These are phyloP conservation scores for Engraulis encrasicolus DNA, from an alignment of 2,113 vertebrate genomes.

Conservation along the genomic window DNA sequence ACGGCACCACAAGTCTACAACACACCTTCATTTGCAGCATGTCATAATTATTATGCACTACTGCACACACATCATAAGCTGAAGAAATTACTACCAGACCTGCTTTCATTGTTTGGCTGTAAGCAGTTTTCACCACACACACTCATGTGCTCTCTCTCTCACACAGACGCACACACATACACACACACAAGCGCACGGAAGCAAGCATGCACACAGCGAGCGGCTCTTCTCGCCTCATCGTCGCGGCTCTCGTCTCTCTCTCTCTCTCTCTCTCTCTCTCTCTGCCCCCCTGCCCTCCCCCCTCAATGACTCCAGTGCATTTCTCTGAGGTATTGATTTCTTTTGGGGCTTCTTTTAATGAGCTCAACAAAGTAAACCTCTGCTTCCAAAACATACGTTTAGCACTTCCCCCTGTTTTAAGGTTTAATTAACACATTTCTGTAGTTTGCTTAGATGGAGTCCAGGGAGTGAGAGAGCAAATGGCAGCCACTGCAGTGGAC, in stretches of 20 bases:
- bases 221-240: no score
- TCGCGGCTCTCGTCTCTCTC: no score
- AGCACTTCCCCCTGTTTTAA: background rate
- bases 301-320: background rate
- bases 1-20: background rate
- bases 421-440: background rate
- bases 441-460: background rate
- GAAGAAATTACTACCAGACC: background rate
- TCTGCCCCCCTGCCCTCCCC: no score
- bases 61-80: background rate
- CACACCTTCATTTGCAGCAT: background rate
- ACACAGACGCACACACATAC: background rate
- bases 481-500: no score
- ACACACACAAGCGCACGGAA: no score
- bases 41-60: background rate
- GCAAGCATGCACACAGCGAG: no score
- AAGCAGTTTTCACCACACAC: background rate
- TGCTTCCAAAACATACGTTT: background rate
- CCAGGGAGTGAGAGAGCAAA: no score
- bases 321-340: background rate
- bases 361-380: background rate
- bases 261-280: no score
- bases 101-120: background rate
- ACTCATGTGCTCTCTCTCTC: background rate
- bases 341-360: no score